A percentile compares a stretch with the other conserved stretches of the same genome.
Conservation (phyloP, 1,140 invertebrate species). For the Eriocheir sinensis region DNA sequence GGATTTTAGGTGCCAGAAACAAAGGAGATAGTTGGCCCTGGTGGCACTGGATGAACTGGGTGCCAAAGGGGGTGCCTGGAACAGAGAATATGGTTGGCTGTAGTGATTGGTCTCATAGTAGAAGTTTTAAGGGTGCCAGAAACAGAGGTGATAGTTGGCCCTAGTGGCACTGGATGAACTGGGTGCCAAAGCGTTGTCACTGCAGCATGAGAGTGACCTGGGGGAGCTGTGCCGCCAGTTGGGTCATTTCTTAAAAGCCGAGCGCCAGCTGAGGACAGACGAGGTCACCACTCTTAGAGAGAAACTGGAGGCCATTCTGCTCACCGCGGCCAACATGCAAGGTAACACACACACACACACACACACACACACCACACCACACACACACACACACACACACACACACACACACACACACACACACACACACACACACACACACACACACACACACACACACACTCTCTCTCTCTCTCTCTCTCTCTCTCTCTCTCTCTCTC, state of each 20-base stretch:
- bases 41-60: too few relatives aligned
- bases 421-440: not conserved
- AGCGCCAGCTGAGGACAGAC: constrained; percentile 79
- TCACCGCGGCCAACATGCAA: constrained; percentile 79
- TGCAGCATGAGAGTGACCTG: constrained; percentile 80
- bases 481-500: constrained; percentile 27
- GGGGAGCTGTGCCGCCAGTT: constrained; percentile 80
- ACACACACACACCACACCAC: not conserved
- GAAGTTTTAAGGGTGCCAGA: too few relatives aligned
- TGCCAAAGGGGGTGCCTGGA: too few relatives aligned
- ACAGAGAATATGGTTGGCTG: too few relatives aligned
- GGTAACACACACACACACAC: constrained; percentile 60
- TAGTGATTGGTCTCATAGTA: too few relatives aligned
- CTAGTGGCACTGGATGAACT: not conserved
- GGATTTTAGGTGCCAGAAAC: too few relatives aligned
- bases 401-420: not conserved
- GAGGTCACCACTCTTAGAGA: constrained; percentile 80
- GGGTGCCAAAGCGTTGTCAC: constrained; percentile 41
- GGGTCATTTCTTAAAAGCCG: constrained; percentile 80
- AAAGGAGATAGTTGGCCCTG: not conserved
- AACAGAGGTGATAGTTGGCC: not conserved
- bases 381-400: not conserved
- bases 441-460: constrained; percentile 39
- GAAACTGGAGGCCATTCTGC: constrained; percentile 80
- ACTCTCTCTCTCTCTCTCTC: not conserved